These are phyloP conservation scores for Nebria ingens DNA, from an alignment of 1,140 invertebrate genomes.

Conservation along the genomic window DNA sequence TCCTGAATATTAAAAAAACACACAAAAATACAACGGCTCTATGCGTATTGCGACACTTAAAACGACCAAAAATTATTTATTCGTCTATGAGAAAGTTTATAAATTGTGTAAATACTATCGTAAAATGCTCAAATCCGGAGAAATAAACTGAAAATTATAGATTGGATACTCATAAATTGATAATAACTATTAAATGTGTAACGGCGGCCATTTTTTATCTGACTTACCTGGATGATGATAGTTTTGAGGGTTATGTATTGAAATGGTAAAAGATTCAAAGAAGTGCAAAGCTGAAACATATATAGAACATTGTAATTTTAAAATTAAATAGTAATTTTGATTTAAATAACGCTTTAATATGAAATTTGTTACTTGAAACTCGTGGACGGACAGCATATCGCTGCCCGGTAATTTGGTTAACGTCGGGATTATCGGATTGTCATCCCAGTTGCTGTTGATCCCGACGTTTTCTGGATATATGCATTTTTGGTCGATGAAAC, in stretches of 20 bases:
- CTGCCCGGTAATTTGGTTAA: conserved; percentile 29
- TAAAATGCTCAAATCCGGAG: too few relatives aligned
- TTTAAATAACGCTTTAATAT: conserved; percentile 7
- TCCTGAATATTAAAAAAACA: conserved; percentile 27
- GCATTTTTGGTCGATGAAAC: conserved; percentile 70
- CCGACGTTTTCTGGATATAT: conserved; percentile 41
- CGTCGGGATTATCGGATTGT: conserved; percentile 20
- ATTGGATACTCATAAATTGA: too few relatives aligned
- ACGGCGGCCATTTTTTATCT: not conserved
- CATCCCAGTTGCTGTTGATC: conserved; percentile 21
- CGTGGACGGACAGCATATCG: conserved; percentile 34
- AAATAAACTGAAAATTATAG: too few relatives aligned
- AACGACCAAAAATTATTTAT: not conserved
- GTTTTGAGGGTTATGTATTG: conserved; percentile 47
- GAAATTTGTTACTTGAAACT: conserved; percentile 28
- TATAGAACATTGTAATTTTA: not conserved
- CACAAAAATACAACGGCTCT: conserved; percentile 11
- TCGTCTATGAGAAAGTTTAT: not conserved
- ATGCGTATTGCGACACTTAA: not conserved
- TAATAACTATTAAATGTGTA: conserved; percentile 7
- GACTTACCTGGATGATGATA: conserved; percentile 35
- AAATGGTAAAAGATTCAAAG: conserved; percentile 41
- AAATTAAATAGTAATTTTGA: conserved; percentile 7
- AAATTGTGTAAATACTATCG: too few relatives aligned
- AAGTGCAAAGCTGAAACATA: conserved; percentile 39